These are phyloP conservation scores for Ariolimax columbianus DNA, from an alignment of 2,888 invertebrate genomes.

Conservation along the genomic window DNA sequence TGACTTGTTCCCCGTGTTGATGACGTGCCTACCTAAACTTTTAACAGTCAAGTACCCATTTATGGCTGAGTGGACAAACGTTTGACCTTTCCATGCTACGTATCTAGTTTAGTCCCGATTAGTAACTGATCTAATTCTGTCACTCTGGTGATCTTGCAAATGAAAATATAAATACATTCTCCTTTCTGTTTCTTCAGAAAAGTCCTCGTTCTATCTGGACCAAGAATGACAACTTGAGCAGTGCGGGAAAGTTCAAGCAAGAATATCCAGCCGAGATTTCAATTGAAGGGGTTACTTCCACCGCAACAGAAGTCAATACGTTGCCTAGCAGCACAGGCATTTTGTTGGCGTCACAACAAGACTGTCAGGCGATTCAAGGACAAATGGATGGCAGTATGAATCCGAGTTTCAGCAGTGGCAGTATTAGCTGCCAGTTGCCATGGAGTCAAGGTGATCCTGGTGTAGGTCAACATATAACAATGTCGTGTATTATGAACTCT, in stretches of 20 bases:
- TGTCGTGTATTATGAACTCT: background rate
- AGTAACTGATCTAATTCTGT: too few species aligned
- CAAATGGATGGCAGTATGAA: background rate
- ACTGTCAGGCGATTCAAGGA: background rate
- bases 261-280: background rate
- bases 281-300: background rate
- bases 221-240: background rate
- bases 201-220: background rate
- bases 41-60: too few species aligned
- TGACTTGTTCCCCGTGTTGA: too few species aligned
- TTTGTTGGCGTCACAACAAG: background rate
- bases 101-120: too few species aligned
- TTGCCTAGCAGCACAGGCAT: background rate
- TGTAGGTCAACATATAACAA: background rate
- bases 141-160: too few species aligned
- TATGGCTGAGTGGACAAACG: too few species aligned
- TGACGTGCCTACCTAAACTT: too few species aligned
- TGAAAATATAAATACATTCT: too few species aligned
- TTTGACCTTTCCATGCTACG: too few species aligned
- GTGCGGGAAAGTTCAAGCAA: background rate
- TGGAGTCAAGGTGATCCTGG: background rate
- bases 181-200: background rate
- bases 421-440: background rate
- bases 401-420: conserved; percentile 25
- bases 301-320: too few species aligned